Percentiles rank a stretch among this genome's conserved stretches.
Evolutionary conservation across 2,113 vertebrate species (phyloP).

Genomic region (Salvelinus sp.): DNA sequence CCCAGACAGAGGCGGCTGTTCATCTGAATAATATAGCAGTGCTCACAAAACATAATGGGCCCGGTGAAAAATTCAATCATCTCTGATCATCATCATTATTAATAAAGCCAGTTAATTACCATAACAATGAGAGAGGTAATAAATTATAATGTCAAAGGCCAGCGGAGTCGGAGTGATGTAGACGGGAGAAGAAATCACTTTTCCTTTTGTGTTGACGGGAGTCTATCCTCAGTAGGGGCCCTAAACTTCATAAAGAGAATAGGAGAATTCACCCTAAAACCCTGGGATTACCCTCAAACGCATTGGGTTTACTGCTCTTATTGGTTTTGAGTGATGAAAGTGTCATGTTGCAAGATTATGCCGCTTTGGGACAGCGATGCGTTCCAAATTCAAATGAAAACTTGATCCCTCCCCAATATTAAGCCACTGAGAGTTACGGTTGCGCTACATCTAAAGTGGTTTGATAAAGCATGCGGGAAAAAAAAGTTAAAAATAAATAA

Average conservation of each 20-base stretch:
- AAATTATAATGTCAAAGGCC: conserved; percentile 64
- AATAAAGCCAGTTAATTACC: conserved; percentile 78
- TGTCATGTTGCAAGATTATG: conserved; percentile 45
- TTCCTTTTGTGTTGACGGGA: conserved; percentile 24
- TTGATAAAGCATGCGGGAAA: conserved; percentile 38
- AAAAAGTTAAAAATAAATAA: conserved; percentile 26
- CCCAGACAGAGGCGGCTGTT: conserved; percentile 60
- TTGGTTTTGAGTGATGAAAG: conserved; percentile 39
- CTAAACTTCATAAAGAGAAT: conserved; percentile 30
- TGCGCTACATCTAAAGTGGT: conserved; percentile 32
- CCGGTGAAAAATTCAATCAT: conserved; percentile 74
- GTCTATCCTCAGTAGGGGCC: conserved; percentile 34
- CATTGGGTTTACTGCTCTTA: conserved; percentile 40
- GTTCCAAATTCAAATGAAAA: conserved; percentile 47
- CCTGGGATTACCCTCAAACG: conserved; percentile 38
- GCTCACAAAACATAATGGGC: conserved; percentile 68
- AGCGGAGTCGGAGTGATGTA: conserved; percentile 44
- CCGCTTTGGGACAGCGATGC: conserved; percentile 34
- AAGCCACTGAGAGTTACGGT: conserved; percentile 22
- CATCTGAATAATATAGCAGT: conserved; percentile 73
- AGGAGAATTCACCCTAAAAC: conserved; percentile 31
- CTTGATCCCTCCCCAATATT: conserved; percentile 42
- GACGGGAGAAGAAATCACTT: conserved; percentile 40
- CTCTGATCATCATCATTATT: conserved; percentile 73
- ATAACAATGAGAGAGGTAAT: conserved; percentile 72